phyloP scores from a whole-genome alignment of 2,888 invertebrate genomes.

The Athetis lepigone region DNA sequence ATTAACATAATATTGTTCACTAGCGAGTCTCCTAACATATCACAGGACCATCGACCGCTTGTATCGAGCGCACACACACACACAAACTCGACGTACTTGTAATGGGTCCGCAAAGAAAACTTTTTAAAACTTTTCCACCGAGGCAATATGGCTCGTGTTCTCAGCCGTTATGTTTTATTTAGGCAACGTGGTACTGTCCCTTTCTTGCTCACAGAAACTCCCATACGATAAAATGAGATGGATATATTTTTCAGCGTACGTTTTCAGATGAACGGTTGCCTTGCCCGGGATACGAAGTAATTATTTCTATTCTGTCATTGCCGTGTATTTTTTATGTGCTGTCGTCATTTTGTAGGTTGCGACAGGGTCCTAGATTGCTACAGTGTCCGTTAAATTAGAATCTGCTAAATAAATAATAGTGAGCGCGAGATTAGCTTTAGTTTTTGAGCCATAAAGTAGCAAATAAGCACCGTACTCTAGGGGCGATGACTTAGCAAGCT shows the following conservation, averaged over 20 bases:
- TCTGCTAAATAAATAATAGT: constrained; percentile 55
- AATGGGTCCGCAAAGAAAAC: constrained; percentile 91
- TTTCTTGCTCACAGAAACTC: constrained; percentile 70
- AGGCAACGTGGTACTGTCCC: constrained; percentile 85
- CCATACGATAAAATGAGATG: constrained; percentile 72
- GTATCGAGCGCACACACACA: constrained; percentile 84
- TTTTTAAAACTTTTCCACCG: constrained; percentile 91
- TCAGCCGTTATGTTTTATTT: constrained; percentile 90
- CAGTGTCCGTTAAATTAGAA: constrained; percentile 60
- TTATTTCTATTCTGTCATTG: constrained; percentile 91
- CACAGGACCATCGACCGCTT: constrained; percentile 83
- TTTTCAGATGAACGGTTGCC: constrained; percentile 78
- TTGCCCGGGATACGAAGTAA: constrained; percentile 90
- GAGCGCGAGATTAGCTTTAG: constrained; percentile 39
- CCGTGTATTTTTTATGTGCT: constrained; percentile 88
- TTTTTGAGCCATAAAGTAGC: constrained; percentile 13
- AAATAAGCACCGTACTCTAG: constrained; percentile 1
- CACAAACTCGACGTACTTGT: constrained; percentile 85
- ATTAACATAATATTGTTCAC: constrained; percentile 40
- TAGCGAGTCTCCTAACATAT: constrained; percentile 65
- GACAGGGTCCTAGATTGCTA: constrained; percentile 62
- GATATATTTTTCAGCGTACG: constrained; percentile 73
- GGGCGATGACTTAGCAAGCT: constrained; percentile 42
- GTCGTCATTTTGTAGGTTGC: constrained; percentile 77
- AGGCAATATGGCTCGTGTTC: constrained; percentile 91